phyloP scores from a whole-genome alignment of 2,113 vertebrate genomes.

The Epinephelus cyanopodus region DNA sequence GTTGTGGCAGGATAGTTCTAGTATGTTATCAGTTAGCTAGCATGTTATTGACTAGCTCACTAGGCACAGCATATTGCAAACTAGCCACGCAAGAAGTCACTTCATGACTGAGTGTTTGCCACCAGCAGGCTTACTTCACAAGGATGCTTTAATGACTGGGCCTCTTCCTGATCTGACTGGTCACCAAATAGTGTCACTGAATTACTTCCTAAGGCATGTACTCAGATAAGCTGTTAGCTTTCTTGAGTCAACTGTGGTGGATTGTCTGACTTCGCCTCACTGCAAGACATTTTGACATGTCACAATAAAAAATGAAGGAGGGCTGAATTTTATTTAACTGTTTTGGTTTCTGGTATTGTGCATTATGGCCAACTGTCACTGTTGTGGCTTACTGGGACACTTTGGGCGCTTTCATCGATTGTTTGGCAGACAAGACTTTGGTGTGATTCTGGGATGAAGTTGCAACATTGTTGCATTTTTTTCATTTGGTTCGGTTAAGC shows the following conservation, averaged over 20 bases:
- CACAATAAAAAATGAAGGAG: not conserved
- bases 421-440: no score
- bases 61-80: not conserved
- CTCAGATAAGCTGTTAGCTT: not conserved
- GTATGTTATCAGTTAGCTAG: not conserved
- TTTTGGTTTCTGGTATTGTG: not conserved
- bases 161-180: not conserved
- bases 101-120: not conserved
- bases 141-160: not conserved
- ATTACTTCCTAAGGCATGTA: not conserved
- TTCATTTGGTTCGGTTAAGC: no score
- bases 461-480: no score
- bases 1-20: not conserved
- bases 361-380: not conserved
- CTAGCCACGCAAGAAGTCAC: not conserved
- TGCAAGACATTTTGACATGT: not conserved
- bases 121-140: not conserved
- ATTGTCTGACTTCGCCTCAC: no score
- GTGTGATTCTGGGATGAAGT: no score
- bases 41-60: not conserved
- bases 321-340: not conserved
- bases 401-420: no score
- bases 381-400: not conserved
- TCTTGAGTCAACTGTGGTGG: not conserved
- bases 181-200: not conserved